phyloP scores from a whole-genome alignment of 2,797 vertebrate genomes.

The Enteromius mattozi region DNA sequence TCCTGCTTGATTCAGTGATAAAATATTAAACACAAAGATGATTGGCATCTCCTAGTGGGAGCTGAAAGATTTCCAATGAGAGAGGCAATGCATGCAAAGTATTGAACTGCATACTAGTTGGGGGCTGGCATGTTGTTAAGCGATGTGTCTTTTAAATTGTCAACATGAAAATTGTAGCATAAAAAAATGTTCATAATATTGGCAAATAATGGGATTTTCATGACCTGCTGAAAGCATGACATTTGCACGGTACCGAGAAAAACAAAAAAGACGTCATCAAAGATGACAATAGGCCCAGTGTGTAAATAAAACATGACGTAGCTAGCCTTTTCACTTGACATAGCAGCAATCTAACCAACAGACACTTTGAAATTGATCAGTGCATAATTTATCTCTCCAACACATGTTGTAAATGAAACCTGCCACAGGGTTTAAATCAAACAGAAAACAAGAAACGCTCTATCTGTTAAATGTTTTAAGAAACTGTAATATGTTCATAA shows the following conservation, averaged over 20 bases:
- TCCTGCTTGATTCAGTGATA: slow-evolving; percentile 58
- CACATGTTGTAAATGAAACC: slow-evolving; percentile 22
- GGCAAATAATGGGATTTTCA: slow-evolving; percentile 56
- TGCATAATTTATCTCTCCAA: slow-evolving; percentile 53
- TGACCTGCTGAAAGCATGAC: slow-evolving; percentile 45
- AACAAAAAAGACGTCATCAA: slow-evolving; percentile 48
- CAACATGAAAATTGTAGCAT: slow-evolving; percentile 51
- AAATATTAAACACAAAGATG: slow-evolving; percentile 61
- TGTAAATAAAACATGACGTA: slow-evolving; percentile 58
- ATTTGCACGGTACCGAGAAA: slow-evolving; percentile 45
- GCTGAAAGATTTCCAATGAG: slow-evolving; percentile 50
- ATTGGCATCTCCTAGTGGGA: slow-evolving; percentile 48
- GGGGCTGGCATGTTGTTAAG: not conserved
- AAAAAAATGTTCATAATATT: slow-evolving; percentile 67
- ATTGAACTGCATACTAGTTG: slow-evolving; percentile 24
- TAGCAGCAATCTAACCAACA: slow-evolving; percentile 55
- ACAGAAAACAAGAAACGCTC: slow-evolving; percentile 6
- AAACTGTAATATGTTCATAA: not conserved
- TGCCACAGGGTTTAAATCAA: slow-evolving; percentile 33
- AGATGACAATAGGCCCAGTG: slow-evolving; percentile 43
- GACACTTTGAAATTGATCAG: slow-evolving; percentile 56
- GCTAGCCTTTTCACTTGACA: slow-evolving; percentile 51
- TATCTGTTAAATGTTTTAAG: slow-evolving; percentile 1
- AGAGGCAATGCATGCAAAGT: slow-evolving; percentile 32
- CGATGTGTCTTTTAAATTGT: slow-evolving; percentile 43